Percentiles rank a stretch among this genome's conserved stretches.
Conservation (phyloP, 2,113 vertebrate species). For the Thamnaconus septentrionalis region DNA sequence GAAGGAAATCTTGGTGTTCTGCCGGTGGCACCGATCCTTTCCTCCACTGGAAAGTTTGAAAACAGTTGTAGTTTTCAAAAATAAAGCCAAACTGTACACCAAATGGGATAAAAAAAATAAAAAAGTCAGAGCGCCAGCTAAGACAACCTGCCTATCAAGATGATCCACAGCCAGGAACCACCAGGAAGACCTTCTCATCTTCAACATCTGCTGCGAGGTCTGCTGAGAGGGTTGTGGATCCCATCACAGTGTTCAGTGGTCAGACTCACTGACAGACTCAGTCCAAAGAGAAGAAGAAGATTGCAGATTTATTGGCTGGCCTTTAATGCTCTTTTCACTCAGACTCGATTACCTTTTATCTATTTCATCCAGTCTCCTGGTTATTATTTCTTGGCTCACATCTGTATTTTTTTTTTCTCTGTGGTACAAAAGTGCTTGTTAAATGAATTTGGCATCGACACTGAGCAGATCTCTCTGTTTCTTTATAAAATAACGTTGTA, state of each 20-base stretch:
- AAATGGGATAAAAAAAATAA: background rate
- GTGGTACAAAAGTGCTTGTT: conserved; percentile 9
- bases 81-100: too few relatives aligned
- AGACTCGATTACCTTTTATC: too few relatives aligned
- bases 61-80: too few relatives aligned
- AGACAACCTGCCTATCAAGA: conserved; percentile 36
- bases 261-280: too few relatives aligned
- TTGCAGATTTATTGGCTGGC: too few relatives aligned
- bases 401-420: background rate
- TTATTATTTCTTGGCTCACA: too few relatives aligned
- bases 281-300: too few relatives aligned
- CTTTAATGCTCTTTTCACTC: too few relatives aligned
- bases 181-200: conserved; percentile 36
- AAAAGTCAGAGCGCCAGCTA: conserved; percentile 2
- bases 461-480: conserved; percentile 25
- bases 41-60: too few relatives aligned
- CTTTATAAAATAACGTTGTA: conserved; percentile 29
- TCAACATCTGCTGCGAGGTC: conserved; percentile 41
- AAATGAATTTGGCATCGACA: conserved; percentile 25
- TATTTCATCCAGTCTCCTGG: too few relatives aligned
- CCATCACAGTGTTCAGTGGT: background rate
- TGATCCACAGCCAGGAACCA: conserved; percentile 42
- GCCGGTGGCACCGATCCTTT: too few relatives aligned
- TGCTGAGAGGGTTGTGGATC: conserved; percentile 25
- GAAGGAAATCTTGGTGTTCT: too few relatives aligned